Conservation (phyloP, 2,113 vertebrate genomes). For the Rhinoderma darwinii region DNA sequence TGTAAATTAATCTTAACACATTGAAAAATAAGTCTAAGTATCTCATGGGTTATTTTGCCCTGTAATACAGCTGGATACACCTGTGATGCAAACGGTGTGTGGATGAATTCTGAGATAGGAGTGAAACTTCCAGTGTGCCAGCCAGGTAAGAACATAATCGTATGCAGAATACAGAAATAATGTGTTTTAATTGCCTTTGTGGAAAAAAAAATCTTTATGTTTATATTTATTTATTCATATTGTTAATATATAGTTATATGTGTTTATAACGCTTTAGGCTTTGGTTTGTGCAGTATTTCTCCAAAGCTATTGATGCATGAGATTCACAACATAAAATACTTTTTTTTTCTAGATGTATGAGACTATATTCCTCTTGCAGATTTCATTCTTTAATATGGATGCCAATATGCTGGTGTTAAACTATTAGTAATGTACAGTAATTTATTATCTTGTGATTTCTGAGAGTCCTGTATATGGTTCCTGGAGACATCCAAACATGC, state of each 20-base stretch:
- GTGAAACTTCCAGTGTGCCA: slow-evolving; percentile 72
- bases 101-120: slow-evolving; percentile 78
- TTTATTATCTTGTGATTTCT: background rate
- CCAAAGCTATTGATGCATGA: background rate
- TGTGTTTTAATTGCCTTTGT: background rate
- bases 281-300: too few relatives aligned
- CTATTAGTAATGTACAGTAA: slow-evolving; percentile 26
- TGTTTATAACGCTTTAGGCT: background rate
- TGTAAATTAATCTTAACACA: too few relatives aligned
- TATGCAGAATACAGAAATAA: background rate
- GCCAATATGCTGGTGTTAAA: slow-evolving; percentile 20
- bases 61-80: slow-evolving; percentile 75
- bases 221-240: background rate
- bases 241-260: background rate
- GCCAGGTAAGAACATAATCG: slow-evolving; percentile 74
- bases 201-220: background rate
- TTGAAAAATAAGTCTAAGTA: too few relatives aligned
- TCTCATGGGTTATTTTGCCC: background rate
- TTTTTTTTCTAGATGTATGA: background rate
- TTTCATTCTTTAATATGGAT: background rate
- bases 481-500: background rate
- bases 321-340: too few relatives aligned
- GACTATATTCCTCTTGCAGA: background rate
- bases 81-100: slow-evolving; percentile 76
- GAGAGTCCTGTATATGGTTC: slow-evolving; percentile 1